These are phyloP conservation scores for Brotogeris chrysoptera DNA, from an alignment of 2,797 vertebrate species.

Conservation along the genomic window DNA sequence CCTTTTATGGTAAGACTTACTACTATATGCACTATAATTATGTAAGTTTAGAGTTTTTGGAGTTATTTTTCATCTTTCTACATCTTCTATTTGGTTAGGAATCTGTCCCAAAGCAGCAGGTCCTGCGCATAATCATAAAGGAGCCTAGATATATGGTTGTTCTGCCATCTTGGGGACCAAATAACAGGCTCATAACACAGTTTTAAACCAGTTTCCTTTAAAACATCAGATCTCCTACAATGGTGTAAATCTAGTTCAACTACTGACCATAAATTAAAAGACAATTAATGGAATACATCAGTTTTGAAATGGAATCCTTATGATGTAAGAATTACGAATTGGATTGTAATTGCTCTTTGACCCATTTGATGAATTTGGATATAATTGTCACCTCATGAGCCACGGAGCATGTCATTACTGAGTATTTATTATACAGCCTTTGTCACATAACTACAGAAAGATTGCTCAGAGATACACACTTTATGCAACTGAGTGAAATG, in stretches of 20 bases:
- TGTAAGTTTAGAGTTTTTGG: background rate
- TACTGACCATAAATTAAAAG: slow-evolving; percentile 10
- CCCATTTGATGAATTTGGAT: slow-evolving; percentile 1
- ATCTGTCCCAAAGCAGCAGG: background rate
- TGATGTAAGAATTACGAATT: slow-evolving; percentile 12
- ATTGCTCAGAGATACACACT: background rate
- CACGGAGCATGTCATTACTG: background rate
- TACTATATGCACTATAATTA: background rate
- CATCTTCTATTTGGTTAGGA: background rate
- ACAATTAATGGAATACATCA: slow-evolving; percentile 35
- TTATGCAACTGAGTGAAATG: background rate
- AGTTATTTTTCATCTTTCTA: background rate
- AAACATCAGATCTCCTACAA: background rate
- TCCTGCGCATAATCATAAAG: background rate
- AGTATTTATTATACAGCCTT: background rate
- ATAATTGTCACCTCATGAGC: slow-evolving; percentile 37
- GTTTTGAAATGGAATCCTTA: slow-evolving; percentile 33
- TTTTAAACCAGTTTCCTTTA: slow-evolving; percentile 4
- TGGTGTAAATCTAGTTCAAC: background rate
- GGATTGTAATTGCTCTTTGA: background rate
- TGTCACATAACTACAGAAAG: background rate
- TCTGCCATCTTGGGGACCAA: slow-evolving; percentile 4
- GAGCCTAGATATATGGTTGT: background rate
- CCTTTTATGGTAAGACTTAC: background rate
- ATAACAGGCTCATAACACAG: background rate